phyloP scores from a whole-genome alignment of 2,113 vertebrate genomes.

The Globicephala melas region DNA sequence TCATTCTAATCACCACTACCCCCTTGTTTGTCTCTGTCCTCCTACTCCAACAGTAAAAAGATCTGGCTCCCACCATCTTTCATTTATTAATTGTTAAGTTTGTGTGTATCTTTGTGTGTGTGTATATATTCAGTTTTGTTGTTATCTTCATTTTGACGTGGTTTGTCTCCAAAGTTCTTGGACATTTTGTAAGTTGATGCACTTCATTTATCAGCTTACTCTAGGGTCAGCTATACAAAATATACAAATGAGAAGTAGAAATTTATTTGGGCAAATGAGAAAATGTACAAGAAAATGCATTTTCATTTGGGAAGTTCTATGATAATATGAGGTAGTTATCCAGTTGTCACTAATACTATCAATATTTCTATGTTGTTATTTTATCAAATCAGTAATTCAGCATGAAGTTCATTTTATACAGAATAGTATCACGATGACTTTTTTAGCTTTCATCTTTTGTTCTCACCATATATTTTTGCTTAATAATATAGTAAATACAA shows the following conservation, averaged over 20 bases:
- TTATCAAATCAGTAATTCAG: background rate
- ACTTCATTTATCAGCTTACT: background rate
- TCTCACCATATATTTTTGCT: background rate
- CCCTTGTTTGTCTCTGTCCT: background rate
- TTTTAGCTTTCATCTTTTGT: background rate
- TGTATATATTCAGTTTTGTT: background rate
- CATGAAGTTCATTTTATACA: background rate
- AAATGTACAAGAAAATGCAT: background rate
- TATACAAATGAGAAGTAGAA: background rate
- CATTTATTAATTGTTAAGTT: background rate
- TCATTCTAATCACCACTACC: background rate
- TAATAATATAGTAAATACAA: background rate
- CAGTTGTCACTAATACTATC: background rate
- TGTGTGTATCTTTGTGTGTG: too few relatives aligned
- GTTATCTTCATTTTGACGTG: background rate
- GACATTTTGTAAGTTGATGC: background rate
- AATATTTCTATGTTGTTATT: background rate
- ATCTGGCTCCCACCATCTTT: background rate
- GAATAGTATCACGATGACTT: background rate
- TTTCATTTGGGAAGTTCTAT: background rate
- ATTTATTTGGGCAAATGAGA: background rate
- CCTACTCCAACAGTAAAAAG: background rate
- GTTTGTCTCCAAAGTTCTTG: background rate
- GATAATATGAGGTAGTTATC: background rate
- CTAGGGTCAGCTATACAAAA: background rate